Evolutionary conservation across 2,888 invertebrate species (phyloP), one percentile per base, ranked within the genome.

Genomic region (Agelastica alni): DNA sequence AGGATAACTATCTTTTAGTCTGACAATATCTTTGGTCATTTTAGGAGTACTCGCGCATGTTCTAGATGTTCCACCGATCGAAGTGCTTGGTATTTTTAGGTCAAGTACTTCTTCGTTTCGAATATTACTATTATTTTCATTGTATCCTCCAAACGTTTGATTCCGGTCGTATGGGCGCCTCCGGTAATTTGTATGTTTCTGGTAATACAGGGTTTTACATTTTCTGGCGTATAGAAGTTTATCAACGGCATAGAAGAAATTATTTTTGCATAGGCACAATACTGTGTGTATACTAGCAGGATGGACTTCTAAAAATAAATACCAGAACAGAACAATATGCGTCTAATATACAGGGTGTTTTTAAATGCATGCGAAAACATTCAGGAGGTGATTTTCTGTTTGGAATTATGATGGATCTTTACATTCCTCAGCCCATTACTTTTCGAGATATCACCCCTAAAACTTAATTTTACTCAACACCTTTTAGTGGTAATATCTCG

Each of bases 241-340:
- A 59, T 76, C 76, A 2, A 75, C 73, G 4, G 76, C 75, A 30
- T 69, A 63, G 61, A 74, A 73, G 44, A 77, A 75, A 52, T 76
- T 72, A 51, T 75, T 73, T 54, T 75, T 73, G 60, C 74, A 75
- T 34, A 76, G 53, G 17, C 65, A 64, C 53, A 77, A 62, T 1
- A 75, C 75, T 0, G 75, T 73, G 56, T 77, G 77, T 5, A 77
- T 53, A 3, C 75, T 75, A 1, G 77, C 76, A 10, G 77, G 77
- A 64, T 77, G 77, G 1, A 74, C 71, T 36, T 74, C 74, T 49
- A 37, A 28, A 37, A 46, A n/a, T n/a, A n/a, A n/a, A n/a, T n/a
- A n/a, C n/a, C n/a, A n/a, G n/a, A n/a, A n/a, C n/a, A n/a, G n/a
- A n/a, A n/a, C n/a, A n/a, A n/a, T n/a, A n/a, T n/a, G n/a, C n/a